These are phyloP conservation scores for Chloroceryle inda DNA, from an alignment of 2,797 vertebrate species.

Conservation along the genomic window DNA sequence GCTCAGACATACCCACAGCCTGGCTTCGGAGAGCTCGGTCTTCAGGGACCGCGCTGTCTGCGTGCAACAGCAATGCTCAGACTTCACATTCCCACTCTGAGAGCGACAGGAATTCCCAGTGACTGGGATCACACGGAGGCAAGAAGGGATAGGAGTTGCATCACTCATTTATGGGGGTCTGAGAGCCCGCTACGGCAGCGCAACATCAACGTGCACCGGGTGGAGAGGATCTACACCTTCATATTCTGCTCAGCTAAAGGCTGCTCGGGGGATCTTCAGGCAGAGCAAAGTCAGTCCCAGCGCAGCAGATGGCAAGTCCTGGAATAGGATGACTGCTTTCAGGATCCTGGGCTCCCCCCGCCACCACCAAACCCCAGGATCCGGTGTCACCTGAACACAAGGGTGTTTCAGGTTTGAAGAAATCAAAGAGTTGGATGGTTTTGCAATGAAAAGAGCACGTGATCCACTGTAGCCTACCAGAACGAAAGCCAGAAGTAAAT, in stretches of 20 bases:
- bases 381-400: not conserved
- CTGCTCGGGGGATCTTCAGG: not conserved
- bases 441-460: rapidly evolving
- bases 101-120: not conserved
- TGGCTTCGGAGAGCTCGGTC: not conserved
- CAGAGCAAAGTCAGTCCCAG: not conserved
- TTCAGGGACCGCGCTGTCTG: not conserved
- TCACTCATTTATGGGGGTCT: not conserved
- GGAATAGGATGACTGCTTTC: rapidly evolving
- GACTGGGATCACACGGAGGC: not conserved
- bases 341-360: not conserved
- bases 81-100: rapidly evolving
- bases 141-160: not conserved
- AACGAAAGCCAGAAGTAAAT: not conserved
- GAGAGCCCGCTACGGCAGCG: not conserved
- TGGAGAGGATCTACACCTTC: not conserved
- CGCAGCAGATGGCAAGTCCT: not conserved
- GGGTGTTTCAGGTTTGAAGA: not conserved
- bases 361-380: no score
- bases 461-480: rapidly evolving
- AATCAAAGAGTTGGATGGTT: rapidly evolving
- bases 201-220: rapidly evolving
- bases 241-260: not conserved
- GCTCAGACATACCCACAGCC: rapidly evolving
- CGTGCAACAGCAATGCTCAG: rapidly evolving